These are phyloP conservation scores for Diachasma alloeum DNA, from an alignment of 1,140 invertebrate species.

Conservation along the genomic window DNA sequence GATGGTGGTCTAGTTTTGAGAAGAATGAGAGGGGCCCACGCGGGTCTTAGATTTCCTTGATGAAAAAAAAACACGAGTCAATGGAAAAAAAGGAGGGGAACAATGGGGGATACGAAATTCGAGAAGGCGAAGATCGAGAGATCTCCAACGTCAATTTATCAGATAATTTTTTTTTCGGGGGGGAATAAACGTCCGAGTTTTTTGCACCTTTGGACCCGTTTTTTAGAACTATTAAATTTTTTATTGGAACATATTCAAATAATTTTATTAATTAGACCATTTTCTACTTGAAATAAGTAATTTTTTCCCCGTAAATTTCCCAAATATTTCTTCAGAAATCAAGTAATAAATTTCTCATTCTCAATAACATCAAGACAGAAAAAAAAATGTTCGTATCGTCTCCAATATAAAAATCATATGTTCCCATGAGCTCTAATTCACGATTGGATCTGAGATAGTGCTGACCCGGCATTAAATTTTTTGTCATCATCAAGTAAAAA, in stretches of 20 bases:
- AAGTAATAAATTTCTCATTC: too few relatives aligned
- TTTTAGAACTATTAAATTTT: not conserved
- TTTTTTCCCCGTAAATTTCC: too few relatives aligned
- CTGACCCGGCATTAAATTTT: too few relatives aligned
- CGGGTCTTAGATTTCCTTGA: not conserved
- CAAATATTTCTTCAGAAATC: too few relatives aligned
- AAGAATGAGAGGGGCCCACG: not conserved
- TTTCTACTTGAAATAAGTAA: too few relatives aligned
- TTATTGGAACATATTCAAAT: not conserved
- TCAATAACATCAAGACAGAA: too few relatives aligned
- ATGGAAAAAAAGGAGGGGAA: constrained; percentile 25
- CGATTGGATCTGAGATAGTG: too few relatives aligned
- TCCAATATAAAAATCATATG: too few relatives aligned
- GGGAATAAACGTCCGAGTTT: not conserved
- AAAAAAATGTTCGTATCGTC: too few relatives aligned
- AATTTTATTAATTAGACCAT: too few relatives aligned
- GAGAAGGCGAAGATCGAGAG: constrained; percentile 29
- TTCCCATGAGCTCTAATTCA: too few relatives aligned
- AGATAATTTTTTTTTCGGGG: not conserved
- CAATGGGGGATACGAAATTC: constrained; percentile 57
- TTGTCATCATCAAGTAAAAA: not conserved
- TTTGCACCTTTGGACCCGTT: not conserved
- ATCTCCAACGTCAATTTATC: constrained; percentile 9
- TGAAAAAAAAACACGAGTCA: constrained; percentile 7
- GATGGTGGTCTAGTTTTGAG: not conserved